A percentile compares a stretch with the other conserved stretches of the same genome.
Evolutionary conservation across 2,888 invertebrate species (phyloP).

Genomic region (Ectemnius cavifrons): DNA sequence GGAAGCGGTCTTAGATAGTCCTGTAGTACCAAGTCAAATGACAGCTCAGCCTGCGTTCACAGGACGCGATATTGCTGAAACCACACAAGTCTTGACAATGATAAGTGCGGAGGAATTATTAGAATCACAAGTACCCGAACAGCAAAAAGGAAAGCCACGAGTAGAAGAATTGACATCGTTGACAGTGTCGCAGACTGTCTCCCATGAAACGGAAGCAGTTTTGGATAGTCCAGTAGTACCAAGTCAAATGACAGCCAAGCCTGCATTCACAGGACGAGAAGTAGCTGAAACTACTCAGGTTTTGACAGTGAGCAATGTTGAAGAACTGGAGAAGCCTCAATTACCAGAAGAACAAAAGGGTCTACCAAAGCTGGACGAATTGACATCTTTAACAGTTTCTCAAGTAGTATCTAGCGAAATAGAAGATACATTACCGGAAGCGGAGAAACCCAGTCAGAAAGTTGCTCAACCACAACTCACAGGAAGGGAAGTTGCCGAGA

Average conservation of each 20-base stretch:
- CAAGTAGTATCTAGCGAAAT: slow-evolving; percentile 59
- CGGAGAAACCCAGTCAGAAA: slow-evolving; percentile 69
- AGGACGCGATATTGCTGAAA: slow-evolving; percentile 69
- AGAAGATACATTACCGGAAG: slow-evolving; percentile 42
- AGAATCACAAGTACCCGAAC: slow-evolving; percentile 56
- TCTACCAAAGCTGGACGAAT: slow-evolving; percentile 55
- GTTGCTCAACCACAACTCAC: slow-evolving; percentile 72
- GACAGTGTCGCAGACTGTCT: slow-evolving; percentile 64
- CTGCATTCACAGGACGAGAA: slow-evolving; percentile 71
- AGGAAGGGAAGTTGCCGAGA: slow-evolving; percentile 68
- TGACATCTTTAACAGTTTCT: slow-evolving; percentile 62
- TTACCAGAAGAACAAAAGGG: slow-evolving; percentile 59
- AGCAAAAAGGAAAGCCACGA: slow-evolving; percentile 59
- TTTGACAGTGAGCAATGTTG: slow-evolving; percentile 53
- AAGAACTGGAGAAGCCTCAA: slow-evolving; percentile 41
- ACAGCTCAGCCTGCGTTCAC: slow-evolving; percentile 70
- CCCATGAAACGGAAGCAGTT: slow-evolving; percentile 62
- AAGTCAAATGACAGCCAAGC: slow-evolving; percentile 48
- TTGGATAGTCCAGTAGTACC: slow-evolving; percentile 47
- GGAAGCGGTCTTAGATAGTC: slow-evolving; percentile 56
- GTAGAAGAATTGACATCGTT: slow-evolving; percentile 66
- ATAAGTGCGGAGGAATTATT: slow-evolving; percentile 61
- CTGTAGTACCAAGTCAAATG: slow-evolving; percentile 69
- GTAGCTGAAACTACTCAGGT: slow-evolving; percentile 66
- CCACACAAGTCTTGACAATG: slow-evolving; percentile 64